These are phyloP conservation scores for Struthidea cinerea DNA, from an alignment of 2,113 vertebrate species.

Conservation along the genomic window DNA sequence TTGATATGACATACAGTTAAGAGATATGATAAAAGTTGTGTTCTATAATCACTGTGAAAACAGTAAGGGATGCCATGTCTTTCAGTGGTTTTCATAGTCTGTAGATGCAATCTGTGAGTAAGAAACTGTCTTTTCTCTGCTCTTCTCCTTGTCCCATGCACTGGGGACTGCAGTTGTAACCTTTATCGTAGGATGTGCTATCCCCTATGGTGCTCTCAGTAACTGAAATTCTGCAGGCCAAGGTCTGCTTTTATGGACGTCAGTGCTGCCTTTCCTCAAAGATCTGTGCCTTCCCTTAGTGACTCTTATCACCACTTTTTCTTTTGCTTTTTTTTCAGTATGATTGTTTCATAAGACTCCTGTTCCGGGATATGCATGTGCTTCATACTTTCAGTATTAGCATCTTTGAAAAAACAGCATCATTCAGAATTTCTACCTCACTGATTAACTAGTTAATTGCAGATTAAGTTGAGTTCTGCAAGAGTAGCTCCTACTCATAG, in stretches of 20 bases:
- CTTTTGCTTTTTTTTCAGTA: background rate
- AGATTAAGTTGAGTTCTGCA: background rate
- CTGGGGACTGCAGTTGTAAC: background rate
- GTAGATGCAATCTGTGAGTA: background rate
- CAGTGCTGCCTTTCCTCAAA: background rate
- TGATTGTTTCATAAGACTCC: background rate
- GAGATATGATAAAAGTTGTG: background rate
- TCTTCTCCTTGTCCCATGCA: background rate
- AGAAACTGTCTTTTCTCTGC: background rate
- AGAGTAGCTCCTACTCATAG: background rate
- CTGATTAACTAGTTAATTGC: background rate
- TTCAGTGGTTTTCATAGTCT: background rate
- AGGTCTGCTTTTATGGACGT: background rate
- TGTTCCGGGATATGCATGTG: background rate
- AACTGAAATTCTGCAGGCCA: background rate
- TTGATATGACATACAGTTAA: background rate
- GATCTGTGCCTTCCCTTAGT: background rate
- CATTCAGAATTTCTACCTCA: background rate
- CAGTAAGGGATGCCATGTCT: background rate
- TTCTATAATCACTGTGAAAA: background rate
- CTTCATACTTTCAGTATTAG: background rate
- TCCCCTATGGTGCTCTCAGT: background rate
- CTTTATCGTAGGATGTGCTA: background rate
- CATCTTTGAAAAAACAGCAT: background rate
- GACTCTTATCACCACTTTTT: background rate